Evolutionary conservation across 1,140 invertebrate species (phyloP).

Genomic region (Halyomorpha halys): DNA sequence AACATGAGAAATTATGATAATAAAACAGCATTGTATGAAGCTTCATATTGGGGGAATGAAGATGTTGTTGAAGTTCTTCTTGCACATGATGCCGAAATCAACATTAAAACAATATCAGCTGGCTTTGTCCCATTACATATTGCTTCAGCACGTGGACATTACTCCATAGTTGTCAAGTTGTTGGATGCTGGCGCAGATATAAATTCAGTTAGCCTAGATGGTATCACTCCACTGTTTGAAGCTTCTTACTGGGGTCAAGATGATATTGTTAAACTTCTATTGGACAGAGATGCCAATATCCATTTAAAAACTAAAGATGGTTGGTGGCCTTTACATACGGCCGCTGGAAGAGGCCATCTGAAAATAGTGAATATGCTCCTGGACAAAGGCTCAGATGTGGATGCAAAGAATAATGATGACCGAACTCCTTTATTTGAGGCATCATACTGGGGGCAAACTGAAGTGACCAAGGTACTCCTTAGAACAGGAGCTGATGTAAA

Average conservation of each 20-base stretch:
- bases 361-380: not conserved
- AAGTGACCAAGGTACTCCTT: too few relatives aligned
- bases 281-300: not conserved
- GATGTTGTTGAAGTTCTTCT: not conserved
- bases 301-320: not conserved
- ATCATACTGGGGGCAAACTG: too few relatives aligned
- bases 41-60: not conserved
- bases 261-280: not conserved
- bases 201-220: not conserved
- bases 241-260: not conserved
- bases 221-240: not conserved
- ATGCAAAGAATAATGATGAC: too few relatives aligned
- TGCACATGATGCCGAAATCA: not conserved
- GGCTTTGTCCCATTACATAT: not conserved
- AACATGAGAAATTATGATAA: not conserved
- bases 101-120: not conserved
- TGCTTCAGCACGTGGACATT: not conserved
- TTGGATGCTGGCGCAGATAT: not conserved
- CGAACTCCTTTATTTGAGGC: too few relatives aligned
- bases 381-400: not conserved
- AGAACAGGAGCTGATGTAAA: too few relatives aligned
- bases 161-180: not conserved
- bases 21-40: not conserved
- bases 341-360: not conserved
- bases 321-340: not conserved